These are phyloP conservation scores for Notamacropus eugenii DNA, from an alignment of 2,797 vertebrate species.

Conservation along the genomic window DNA sequence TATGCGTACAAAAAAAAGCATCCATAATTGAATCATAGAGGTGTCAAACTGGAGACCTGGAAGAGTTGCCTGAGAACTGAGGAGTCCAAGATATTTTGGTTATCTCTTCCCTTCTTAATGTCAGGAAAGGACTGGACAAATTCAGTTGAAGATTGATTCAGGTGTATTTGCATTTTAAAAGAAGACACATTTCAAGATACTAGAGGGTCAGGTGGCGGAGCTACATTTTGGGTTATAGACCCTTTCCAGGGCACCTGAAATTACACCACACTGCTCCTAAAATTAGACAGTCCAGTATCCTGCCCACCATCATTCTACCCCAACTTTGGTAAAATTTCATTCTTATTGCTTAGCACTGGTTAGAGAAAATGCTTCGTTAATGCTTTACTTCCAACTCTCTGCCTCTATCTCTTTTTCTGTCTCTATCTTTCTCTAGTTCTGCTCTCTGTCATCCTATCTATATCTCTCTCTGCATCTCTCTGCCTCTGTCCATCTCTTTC, in stretches of 20 bases:
- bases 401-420: background rate
- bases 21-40: background rate
- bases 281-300: background rate
- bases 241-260: background rate
- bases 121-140: background rate
- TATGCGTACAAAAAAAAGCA: background rate
- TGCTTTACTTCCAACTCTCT: background rate
- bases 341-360: background rate
- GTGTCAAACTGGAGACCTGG: background rate
- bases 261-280: background rate
- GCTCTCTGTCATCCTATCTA: background rate
- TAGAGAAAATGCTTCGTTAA: background rate
- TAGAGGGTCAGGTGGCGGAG: background rate
- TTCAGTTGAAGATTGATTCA: background rate
- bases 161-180: background rate
- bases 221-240: background rate
- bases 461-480: background rate
- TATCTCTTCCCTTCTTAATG: background rate
- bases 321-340: background rate
- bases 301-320: background rate
- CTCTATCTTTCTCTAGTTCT: background rate
- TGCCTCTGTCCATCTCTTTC: background rate
- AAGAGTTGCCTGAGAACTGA: background rate
- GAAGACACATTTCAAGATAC: background rate
- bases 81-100: background rate